A percentile compares a stretch with the other conserved stretches of the same genome.
Evolutionary conservation across 2,888 invertebrate genomes (phyloP).

Genomic region (Aphelenchoides bicaudatus): DNA sequence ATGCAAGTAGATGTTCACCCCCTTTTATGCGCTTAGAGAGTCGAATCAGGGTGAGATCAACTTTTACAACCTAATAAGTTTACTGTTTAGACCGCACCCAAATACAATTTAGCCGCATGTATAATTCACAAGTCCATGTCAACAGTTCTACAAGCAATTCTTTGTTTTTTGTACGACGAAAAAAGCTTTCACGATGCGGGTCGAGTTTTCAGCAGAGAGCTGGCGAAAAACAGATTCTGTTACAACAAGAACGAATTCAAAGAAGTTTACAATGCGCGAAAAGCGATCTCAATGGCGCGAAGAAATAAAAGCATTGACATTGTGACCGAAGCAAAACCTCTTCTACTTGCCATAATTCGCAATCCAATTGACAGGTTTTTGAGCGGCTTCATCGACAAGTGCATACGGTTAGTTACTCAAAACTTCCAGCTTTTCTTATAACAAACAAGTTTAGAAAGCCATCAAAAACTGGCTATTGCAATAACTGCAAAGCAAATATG

Average conservation of each 20-base stretch:
- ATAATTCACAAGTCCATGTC: conserved; percentile 53
- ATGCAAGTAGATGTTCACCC: conserved; percentile 27
- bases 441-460: conserved; percentile 26
- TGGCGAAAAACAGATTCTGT: conserved; percentile 45
- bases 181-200: conserved; percentile 18
- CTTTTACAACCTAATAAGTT: conserved; percentile 6
- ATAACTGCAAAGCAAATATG: conserved; percentile 52
- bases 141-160: conserved; percentile 45
- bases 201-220: conserved; percentile 4
- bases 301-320: neutral
- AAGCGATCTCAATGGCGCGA: neutral
- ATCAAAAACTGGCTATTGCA: conserved; percentile 37
- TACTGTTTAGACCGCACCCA: conserved; percentile 32
- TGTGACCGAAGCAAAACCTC: neutral
- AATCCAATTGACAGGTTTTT: conserved; percentile 54
- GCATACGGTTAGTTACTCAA: conserved; percentile 41
- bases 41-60: conserved; percentile 31
- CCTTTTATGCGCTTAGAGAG: conserved; percentile 40
- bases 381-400: conserved; percentile 55
- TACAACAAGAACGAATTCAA: conserved; percentile 33
- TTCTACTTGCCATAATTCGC: conserved; percentile 42
- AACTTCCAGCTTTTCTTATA: too few relatives aligned
- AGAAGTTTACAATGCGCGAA: neutral
- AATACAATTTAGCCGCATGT: conserved; percentile 44
- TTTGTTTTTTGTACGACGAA: conserved; percentile 45